Evolutionary conservation across 2,113 vertebrate species (phyloP), one percentile per base, ranked within the genome.

Genomic region (Ascaphus truei): DNA sequence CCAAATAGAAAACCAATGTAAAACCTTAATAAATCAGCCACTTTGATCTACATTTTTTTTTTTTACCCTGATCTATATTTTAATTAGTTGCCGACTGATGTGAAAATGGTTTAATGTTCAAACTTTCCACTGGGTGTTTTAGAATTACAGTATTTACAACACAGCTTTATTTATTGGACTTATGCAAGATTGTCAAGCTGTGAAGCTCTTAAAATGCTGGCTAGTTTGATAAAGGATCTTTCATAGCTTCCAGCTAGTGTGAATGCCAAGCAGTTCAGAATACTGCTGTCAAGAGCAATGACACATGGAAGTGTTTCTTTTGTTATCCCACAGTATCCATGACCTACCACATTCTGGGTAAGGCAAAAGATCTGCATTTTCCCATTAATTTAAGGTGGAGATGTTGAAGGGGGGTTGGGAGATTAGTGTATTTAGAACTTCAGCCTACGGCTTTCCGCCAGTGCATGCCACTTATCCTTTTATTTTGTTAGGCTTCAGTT

Each of bases 311-410:
- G 62, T 20, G 65, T 77, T 86, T 81, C 65, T 73, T 83, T 78
- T 78, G 62, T 61, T 79, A 77, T 75, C 52, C 73, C 11, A 30
- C 75, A 71, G 50, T 56, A 73, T 79, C 61, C 75, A 16, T 65
- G 80, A 76, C 59, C 71, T 73, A 74, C 80, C 71, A 81, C 83
- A 80, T 56, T 63, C 48, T 73, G 73, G 69, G 77, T 72, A 75
- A 85, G 1, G 74, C 71, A 66, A 81, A 81, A 76, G 76, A 84
- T 71, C 67, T 62, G 66, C 63, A 72, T 83, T 80, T 84, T 79
- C 75, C 83, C 72, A 78, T 84, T 86, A 87, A 81, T 76, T 80
- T 65, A 60, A 80, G 72, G 71, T 79, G 45, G 67, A 39, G 57
- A 71, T 52, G 33, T 39, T 61, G 34, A 71, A 71, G 45, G 33